Conservation (phyloP, 2,888 invertebrate species). For the Polyploca ridens region DNA sequence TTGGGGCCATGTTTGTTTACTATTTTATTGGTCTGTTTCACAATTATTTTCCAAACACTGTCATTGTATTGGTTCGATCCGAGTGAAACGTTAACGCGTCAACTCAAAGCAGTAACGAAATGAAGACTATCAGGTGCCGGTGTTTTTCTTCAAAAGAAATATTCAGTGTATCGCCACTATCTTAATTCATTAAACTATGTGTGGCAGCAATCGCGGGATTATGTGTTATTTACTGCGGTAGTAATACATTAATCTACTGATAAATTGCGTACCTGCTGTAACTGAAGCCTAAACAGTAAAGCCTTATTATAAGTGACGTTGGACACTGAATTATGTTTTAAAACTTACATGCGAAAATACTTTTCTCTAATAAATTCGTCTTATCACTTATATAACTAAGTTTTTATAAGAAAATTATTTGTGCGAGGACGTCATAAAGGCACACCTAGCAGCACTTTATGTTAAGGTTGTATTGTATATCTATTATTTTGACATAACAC, state of each 20-base stretch:
- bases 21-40: constrained; percentile 14
- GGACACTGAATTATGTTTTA: too few species aligned
- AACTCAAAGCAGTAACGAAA: constrained; percentile 11
- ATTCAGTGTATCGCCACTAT: constrained; percentile 50
- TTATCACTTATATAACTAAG: too few species aligned
- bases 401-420: background rate
- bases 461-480: background rate
- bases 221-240: constrained; percentile 43
- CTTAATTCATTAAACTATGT: constrained; percentile 43
- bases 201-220: constrained; percentile 48
- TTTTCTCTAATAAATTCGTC: too few species aligned
- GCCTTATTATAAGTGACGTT: too few species aligned
- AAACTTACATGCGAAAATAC: too few species aligned
- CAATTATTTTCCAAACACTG: constrained; percentile 29
- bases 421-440: background rate
- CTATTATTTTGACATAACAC: constrained; percentile 1
- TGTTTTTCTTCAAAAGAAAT: constrained; percentile 38
- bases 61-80: constrained; percentile 22
- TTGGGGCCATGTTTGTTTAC: constrained; percentile 44
- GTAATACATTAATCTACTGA: constrained; percentile 43
- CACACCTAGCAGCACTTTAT: background rate
- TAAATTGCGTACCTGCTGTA: constrained; percentile 22
- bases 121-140: constrained; percentile 35
- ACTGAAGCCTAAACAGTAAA: too few species aligned
- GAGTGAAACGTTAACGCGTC: constrained; percentile 22